Conservation (phyloP, 2,888 invertebrate species). For the Ennomos erosarius region DNA sequence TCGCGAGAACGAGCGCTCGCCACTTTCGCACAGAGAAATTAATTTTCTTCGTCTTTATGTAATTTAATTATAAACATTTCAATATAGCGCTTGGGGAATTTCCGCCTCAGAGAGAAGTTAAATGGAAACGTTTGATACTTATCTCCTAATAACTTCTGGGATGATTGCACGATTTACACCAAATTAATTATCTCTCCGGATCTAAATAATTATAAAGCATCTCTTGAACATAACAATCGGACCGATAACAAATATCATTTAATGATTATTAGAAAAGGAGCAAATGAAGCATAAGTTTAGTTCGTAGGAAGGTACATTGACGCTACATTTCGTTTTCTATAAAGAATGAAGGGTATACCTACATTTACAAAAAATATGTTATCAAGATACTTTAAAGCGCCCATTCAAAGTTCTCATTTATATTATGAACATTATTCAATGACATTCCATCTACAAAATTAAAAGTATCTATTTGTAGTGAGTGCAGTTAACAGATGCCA, state of each 20-base stretch:
- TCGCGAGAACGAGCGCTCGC: conserved; percentile 63
- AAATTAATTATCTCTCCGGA: conserved; percentile 71
- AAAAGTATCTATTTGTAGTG: conserved; percentile 78
- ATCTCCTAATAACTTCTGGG: conserved; percentile 83
- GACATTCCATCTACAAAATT: conserved; percentile 81
- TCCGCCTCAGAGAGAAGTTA: conserved; percentile 81
- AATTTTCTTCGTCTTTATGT: conserved; percentile 86
- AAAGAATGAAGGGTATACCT: conserved; percentile 1
- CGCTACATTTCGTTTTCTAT: no score
- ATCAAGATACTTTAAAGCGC: conserved; percentile 32
- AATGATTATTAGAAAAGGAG: no score
- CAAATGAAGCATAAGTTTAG: no score
- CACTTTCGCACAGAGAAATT: conserved; percentile 83
- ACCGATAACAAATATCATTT: no score
- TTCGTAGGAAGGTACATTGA: no score
- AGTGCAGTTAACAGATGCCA: conserved; percentile 81
- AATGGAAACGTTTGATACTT: conserved; percentile 85
- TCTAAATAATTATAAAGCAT: conserved; percentile 39
- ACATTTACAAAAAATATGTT: conserved; percentile 33
- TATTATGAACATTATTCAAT: conserved; percentile 52
- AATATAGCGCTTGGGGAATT: conserved; percentile 84
- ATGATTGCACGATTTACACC: conserved; percentile 78
- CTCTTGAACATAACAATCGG: conserved; percentile 23
- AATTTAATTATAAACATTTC: conserved; percentile 86
- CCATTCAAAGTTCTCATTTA: conserved; percentile 49